Evolutionary conservation across 2,888 invertebrate species (phyloP).

Genomic region (Oscheius sp.): DNA sequence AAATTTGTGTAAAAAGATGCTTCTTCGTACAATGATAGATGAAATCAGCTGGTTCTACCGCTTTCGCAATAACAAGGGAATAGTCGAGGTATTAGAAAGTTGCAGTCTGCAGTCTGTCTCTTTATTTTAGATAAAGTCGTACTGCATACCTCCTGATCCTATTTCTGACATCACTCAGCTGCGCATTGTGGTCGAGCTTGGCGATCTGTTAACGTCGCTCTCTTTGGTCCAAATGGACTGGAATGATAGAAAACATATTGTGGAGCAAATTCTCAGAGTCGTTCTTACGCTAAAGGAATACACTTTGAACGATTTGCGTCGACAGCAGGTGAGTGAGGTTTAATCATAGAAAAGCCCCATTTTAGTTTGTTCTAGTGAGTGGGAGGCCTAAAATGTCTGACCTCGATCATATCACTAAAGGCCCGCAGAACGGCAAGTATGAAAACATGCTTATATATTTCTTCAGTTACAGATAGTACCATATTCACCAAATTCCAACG

Average conservation of each 20-base stretch:
- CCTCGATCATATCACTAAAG: conserved; percentile 9
- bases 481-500: conserved; percentile 6
- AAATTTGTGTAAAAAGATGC: not conserved
- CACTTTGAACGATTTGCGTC: conserved; percentile 22
- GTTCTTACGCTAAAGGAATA: not conserved
- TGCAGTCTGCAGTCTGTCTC: not conserved
- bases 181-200: conserved; percentile 15
- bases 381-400: conserved; percentile 19
- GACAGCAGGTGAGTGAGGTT: conserved; percentile 11
- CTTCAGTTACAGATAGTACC: not conserved
- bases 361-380: conserved; percentile 21
- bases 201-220: conserved; percentile 10
- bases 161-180: not conserved
- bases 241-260: conserved; percentile 6
- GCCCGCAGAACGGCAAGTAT: not conserved
- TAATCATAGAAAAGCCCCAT: not conserved
- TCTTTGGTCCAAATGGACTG: conserved; percentile 12
- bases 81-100: not conserved
- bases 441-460: too few relatives aligned
- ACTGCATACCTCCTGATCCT: conserved; percentile 14
- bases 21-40: not conserved
- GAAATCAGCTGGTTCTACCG: conserved; percentile 10
- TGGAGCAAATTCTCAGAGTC: conserved; percentile 2
- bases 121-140: conserved; percentile 16
- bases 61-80: not conserved